Percentiles rank a stretch among this genome's conserved stretches.
These are phyloP conservation scores for Eudyptes chrysolophus DNA, from an alignment of 2,113 vertebrate genomes.

Conservation along the genomic window DNA sequence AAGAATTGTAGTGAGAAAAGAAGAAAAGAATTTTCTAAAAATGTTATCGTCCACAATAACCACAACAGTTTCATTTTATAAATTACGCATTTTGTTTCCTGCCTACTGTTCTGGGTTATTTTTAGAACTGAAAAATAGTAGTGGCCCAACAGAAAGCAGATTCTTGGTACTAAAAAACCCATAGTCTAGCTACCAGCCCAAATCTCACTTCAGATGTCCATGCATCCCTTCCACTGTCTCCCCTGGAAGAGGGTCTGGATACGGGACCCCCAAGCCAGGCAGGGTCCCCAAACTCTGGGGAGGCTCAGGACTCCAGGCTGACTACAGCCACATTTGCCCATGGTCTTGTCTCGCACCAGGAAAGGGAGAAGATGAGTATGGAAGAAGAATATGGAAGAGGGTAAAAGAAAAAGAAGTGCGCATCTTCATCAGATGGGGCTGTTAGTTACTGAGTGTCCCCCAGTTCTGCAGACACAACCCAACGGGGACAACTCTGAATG, in stretches of 20 bases:
- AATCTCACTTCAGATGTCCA: not conserved
- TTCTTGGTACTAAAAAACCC: not conserved
- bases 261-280: fast-evolving
- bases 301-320: not conserved
- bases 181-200: not conserved
- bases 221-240: no score
- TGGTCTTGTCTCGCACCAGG: not conserved
- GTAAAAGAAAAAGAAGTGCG: not conserved
- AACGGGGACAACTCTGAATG: fast-evolving
- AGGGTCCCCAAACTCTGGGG: not conserved
- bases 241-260: not conserved
- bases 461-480: not conserved
- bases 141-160: not conserved
- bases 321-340: not conserved
- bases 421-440: not conserved
- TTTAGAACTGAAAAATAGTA: not conserved
- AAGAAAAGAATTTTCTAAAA: not conserved
- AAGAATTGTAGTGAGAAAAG: not conserved
- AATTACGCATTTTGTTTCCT: not conserved
- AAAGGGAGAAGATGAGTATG: not conserved
- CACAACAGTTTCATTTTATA: not conserved
- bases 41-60: not conserved
- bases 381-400: not conserved
- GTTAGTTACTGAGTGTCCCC: not conserved
- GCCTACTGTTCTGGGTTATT: not conserved